Conservation (phyloP, 2,888 invertebrate species). For the Rhamnusium bicolor region DNA sequence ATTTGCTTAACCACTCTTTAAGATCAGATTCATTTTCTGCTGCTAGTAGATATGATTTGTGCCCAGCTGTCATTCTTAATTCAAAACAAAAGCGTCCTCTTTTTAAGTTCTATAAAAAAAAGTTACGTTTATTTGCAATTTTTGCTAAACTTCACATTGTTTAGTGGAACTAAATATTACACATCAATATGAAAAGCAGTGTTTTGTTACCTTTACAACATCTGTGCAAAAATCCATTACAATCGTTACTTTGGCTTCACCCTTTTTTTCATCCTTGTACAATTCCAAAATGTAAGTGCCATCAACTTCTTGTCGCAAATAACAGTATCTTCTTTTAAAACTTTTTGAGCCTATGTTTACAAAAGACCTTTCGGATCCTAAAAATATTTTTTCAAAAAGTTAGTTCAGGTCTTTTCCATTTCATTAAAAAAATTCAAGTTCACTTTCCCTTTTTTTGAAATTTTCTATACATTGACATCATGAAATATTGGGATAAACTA, state of each 20-base stretch:
- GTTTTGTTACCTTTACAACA: conserved; percentile 80
- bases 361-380: conserved; percentile 88
- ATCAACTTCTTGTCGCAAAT: conserved; percentile 91
- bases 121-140: too few species aligned
- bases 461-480: too few species aligned
- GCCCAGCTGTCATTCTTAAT: conserved; percentile 87
- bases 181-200: background rate
- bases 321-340: conserved; percentile 92
- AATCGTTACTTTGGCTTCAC: conserved; percentile 92
- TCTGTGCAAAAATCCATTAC: conserved; percentile 96
- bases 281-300: conserved; percentile 93
- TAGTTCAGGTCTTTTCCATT: too few species aligned
- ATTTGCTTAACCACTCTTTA: conserved; percentile 87
- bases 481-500: too few species aligned
- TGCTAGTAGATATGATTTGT: conserved; percentile 89
- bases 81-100: conserved; percentile 91
- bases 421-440: too few species aligned
- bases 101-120: conserved; percentile 80
- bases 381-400: too few species aligned
- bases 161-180: background rate
- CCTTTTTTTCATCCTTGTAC: conserved; percentile 94
- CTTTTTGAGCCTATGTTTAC: conserved; percentile 93
- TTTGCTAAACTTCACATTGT: too few species aligned
- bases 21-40: conserved; percentile 89
- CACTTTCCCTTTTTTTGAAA: too few species aligned